Evolutionary conservation across 2,797 vertebrate genomes (phyloP).

Genomic region (Chaenodraco wilsoni): DNA sequence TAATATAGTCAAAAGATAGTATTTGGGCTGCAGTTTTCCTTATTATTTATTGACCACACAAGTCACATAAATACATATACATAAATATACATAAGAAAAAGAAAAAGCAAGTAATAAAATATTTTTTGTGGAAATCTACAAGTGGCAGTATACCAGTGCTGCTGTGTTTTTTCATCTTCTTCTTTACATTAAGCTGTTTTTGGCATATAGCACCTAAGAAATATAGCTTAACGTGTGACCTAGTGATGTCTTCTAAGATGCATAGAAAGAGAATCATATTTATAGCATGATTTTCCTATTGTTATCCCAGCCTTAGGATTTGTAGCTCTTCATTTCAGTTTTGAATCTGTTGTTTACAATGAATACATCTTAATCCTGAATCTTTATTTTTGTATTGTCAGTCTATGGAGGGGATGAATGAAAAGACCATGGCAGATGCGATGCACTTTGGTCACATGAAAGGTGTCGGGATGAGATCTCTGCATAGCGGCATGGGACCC

Average conservation of each 20-base stretch:
- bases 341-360: not conserved
- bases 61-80: not conserved
- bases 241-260: too few relatives aligned
- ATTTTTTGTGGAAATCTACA: not conserved
- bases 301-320: not conserved
- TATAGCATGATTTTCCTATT: not conserved
- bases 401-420: slow-evolving; percentile 94
- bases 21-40: not conserved
- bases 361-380: not conserved
- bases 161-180: not conserved
- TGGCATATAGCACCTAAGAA: not conserved
- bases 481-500: slow-evolving; percentile 96
- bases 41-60: not conserved
- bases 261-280: not conserved
- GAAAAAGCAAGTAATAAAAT: not conserved
- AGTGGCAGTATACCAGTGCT: not conserved
- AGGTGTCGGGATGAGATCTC: slow-evolving; percentile 90
- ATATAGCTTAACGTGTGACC: not conserved
- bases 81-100: not conserved
- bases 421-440: slow-evolving; percentile 93
- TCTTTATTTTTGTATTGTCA: slow-evolving; percentile 59
- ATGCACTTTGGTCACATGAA: slow-evolving; percentile 95
- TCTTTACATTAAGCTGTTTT: not conserved
- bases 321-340: not conserved
- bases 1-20: not conserved